phyloP scores from a whole-genome alignment of 2,113 vertebrate genomes.

The Coryphaenoides rupestris region DNA sequence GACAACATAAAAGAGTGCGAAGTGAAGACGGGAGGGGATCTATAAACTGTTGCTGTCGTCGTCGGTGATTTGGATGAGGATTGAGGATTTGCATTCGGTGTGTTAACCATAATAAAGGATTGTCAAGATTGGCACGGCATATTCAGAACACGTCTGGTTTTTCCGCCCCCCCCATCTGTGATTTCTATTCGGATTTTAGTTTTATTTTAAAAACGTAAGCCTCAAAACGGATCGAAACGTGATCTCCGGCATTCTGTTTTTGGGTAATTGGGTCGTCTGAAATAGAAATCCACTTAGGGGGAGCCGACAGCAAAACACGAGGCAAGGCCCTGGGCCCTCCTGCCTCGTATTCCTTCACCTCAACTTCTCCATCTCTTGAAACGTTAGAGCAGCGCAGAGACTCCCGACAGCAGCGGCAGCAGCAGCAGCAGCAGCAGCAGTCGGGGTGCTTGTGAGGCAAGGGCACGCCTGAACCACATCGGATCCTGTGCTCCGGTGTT shows the following conservation, averaged over 20 bases:
- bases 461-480: slow-evolving; percentile 22
- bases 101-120: slow-evolving; percentile 54
- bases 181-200: too few relatives aligned
- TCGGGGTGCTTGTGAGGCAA: slow-evolving; percentile 19
- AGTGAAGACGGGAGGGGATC: too few relatives aligned
- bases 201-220: background rate
- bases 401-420: slow-evolving; percentile 10
- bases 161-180: too few relatives aligned
- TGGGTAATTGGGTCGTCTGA: slow-evolving; percentile 27
- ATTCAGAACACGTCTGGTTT: background rate
- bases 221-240: background rate
- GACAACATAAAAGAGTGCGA: too few relatives aligned
- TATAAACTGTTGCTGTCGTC: too few relatives aligned
- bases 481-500: slow-evolving; percentile 15
- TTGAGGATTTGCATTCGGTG: slow-evolving; percentile 25
- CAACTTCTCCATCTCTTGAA: slow-evolving; percentile 18
- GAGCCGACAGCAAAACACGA: slow-evolving; percentile 10
- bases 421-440: too few relatives aligned
- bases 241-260: slow-evolving; percentile 8
- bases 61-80: background rate
- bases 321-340: too few relatives aligned
- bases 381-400: slow-evolving; percentile 19
- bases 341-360: too few relatives aligned
- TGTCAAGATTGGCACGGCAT: slow-evolving; percentile 16
- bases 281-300: slow-evolving; percentile 16